Conservation (phyloP, 2,797 vertebrate genomes). For the Falco columbarius region DNA sequence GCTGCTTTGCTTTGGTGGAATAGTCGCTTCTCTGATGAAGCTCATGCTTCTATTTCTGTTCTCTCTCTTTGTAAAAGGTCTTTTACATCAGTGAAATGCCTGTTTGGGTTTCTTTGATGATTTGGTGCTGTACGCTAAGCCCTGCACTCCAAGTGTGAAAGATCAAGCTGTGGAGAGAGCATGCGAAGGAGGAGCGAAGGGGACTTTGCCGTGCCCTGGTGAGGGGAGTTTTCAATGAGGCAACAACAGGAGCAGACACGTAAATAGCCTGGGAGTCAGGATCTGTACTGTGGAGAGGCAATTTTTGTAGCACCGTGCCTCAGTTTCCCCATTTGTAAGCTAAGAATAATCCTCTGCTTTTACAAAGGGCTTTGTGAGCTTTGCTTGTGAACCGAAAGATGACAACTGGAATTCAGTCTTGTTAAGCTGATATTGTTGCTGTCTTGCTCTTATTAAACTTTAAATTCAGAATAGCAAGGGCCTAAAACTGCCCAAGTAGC, state of each 20-base stretch:
- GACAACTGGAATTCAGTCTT: background rate
- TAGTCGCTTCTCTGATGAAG: constrained; percentile 24
- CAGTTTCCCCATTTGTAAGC: background rate
- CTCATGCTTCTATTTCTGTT: constrained; percentile 33
- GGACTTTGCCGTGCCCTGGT: accelerated
- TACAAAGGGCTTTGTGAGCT: background rate
- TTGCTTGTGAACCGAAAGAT: background rate
- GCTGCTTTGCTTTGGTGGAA: constrained; percentile 42
- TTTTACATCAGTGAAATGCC: constrained; percentile 22
- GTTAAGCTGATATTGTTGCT: background rate
- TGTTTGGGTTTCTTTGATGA: constrained; percentile 42
- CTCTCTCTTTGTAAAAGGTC: constrained; percentile 3
- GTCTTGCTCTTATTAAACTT: background rate
- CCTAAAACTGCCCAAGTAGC: background rate
- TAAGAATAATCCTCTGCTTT: background rate
- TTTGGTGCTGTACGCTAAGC: background rate
- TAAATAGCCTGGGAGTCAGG: background rate
- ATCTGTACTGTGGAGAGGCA: background rate
- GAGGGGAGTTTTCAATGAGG: background rate
- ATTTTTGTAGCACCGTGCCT: background rate
- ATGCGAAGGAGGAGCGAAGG: background rate
- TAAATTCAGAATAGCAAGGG: background rate
- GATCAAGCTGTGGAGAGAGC: background rate
- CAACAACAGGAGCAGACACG: background rate
- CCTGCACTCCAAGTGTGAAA: background rate